Base-by-base conservation (phyloP, 2,888 invertebrate genomes). In the Timema cristinae region DNA sequence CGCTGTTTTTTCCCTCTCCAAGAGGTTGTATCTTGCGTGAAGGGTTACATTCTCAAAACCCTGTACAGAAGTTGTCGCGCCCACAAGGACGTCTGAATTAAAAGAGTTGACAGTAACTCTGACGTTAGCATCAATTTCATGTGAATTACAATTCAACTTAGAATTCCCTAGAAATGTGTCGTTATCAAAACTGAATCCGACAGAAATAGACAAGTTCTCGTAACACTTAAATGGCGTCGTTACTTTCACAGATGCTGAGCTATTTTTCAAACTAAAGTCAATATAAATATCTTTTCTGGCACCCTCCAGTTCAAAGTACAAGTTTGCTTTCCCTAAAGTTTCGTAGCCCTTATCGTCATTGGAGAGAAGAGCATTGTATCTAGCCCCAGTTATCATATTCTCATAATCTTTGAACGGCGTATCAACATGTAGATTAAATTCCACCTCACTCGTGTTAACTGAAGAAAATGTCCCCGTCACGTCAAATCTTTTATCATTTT, bases 41-140 rank as follows among this genome's bases (percentile, higher is more conserved):
- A 73, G 13, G 16, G 56, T 68, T 2, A 75, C n/a, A 7, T 48
- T n/a, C 50, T 72, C 63, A 7, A 69, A 59, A 8, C 54, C 67
- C 16, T 50, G 63, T 10, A 72, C 9, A n/a, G 68, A 59, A 59
- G 71, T 66, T 16, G 52, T 63, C 10, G 68, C 47, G 13, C 68
- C 56, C 54, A 59, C 50, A 15, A 32, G 16, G 50, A 61, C 68
- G n/a, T 68, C 68, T 47, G 67, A 71, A 47, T 48, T 16, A 11
- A 50, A 11, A 11, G 32, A 49, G 15, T 50, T 50, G 5, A 68
- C n/a, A 13, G 10, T 50, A 61, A 15, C 13, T 9, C 50, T 15
- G n/a, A 56, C 47, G 11, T 52, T 16, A 9, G 50, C 48, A 11
- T 67, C 47, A 10, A 71, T 9, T 11, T 48, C 16, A 68, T 61